Evolutionary conservation across 1,140 invertebrate genomes (phyloP).

Genomic region (Procambarus virginalis): DNA sequence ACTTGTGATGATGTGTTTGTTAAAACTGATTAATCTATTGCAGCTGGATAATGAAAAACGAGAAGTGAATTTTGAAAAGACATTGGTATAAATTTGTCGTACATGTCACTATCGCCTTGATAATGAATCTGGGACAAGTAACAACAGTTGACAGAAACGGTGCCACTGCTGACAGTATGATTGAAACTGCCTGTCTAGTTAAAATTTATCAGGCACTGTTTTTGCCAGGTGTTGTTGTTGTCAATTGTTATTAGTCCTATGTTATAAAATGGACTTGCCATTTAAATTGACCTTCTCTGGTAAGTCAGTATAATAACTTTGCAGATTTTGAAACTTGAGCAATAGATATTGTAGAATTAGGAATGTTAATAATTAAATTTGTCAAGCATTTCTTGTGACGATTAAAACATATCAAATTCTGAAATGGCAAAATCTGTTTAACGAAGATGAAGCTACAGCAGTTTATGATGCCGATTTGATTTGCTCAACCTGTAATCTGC

Average conservation of each 20-base stretch:
- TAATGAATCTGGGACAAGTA: background rate
- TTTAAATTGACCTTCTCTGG: background rate
- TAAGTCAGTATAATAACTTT: constrained; percentile 6
- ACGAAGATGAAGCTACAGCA: constrained; percentile 19
- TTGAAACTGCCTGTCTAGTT: background rate
- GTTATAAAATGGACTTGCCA: background rate
- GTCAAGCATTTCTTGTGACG: background rate
- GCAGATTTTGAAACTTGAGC: constrained; percentile 11
- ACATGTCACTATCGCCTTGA: background rate
- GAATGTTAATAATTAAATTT: background rate
- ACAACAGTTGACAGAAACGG: background rate
- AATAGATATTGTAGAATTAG: constrained; percentile 6
- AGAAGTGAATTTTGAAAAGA: background rate
- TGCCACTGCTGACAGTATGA: background rate
- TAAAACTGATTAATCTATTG: background rate
- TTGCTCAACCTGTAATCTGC: constrained; percentile 49
- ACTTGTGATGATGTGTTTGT: background rate
- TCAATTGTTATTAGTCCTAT: background rate
- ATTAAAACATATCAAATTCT: background rate
- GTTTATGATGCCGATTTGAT: constrained; percentile 26
- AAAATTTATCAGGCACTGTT: background rate
- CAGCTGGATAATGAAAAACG: background rate
- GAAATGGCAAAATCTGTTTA: constrained; percentile 1
- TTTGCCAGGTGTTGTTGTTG: background rate
- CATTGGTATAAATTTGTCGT: background rate